phyloP scores from a whole-genome alignment of 1,140 invertebrate genomes.

The Periplaneta americana region DNA sequence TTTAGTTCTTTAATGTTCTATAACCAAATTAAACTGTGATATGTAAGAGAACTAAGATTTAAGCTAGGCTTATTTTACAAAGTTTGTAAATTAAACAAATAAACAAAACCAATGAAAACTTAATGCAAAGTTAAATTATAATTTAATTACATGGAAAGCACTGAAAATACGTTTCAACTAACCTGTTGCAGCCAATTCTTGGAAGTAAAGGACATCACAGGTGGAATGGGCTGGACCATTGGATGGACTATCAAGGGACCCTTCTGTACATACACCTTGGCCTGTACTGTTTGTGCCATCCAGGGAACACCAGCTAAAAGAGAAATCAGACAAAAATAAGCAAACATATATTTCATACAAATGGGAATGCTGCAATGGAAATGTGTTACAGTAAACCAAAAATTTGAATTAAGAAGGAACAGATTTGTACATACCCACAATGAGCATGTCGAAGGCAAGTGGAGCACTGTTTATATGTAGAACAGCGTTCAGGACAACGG shows the following conservation, averaged over 20 bases:
- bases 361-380: background rate
- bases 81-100: too few species aligned
- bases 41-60: too few species aligned
- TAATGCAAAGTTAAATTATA: too few species aligned
- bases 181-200: background rate
- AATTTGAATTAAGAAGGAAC: background rate
- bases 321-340: background rate
- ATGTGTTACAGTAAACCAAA: background rate
- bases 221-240: constrained; percentile 62
- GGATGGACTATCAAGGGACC: constrained; percentile 63
- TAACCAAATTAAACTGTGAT: too few species aligned
- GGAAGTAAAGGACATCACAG: constrained; percentile 47
- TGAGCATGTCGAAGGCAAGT: constrained; percentile 79
- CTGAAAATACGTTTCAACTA: background rate
- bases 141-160: too few species aligned
- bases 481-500: constrained; percentile 80
- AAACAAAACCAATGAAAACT: too few species aligned
- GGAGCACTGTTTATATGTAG: constrained; percentile 76
- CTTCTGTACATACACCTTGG: constrained; percentile 69
- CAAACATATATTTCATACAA: background rate
- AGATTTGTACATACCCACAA: constrained; percentile 53
- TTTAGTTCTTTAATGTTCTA: too few species aligned
- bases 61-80: too few species aligned
- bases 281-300: constrained; percentile 46
- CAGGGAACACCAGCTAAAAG: constrained; percentile 55